Conservation (phyloP, 2,888 invertebrate species). For the Gibbula magus region DNA sequence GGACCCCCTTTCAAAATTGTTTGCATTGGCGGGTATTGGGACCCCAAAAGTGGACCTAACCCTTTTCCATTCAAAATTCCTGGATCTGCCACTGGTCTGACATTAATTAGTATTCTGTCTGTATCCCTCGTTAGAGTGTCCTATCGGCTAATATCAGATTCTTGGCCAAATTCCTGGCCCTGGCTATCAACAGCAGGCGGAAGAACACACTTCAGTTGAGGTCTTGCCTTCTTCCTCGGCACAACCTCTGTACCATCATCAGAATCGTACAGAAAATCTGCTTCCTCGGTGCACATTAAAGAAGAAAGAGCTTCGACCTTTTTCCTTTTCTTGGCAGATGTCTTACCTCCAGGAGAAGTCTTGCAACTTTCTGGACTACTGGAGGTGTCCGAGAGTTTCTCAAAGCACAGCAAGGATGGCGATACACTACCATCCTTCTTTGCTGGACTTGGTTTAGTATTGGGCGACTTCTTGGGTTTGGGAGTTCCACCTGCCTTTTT, state of each 20-base stretch:
- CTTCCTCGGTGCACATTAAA: not conserved
- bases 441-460: not conserved
- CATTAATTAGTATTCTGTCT: too few species aligned
- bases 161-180: not conserved
- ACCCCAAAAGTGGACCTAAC: too few species aligned
- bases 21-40: too few species aligned
- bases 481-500: not conserved
- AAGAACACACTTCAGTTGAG: not conserved
- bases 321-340: not conserved
- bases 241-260: not conserved
- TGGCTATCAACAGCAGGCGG: not conserved
- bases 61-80: too few species aligned
- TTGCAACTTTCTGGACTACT: not conserved
- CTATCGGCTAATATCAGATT: slow-evolving; percentile 13
- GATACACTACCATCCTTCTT: not conserved
- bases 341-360: not conserved
- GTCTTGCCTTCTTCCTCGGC: not conserved
- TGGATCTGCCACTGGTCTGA: too few species aligned
- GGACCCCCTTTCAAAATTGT: too few species aligned
- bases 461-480: not conserved
- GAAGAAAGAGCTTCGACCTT: not conserved
- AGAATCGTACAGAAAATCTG: not conserved
- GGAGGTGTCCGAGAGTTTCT: not conserved
- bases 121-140: not conserved
- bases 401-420: not conserved